Base-by-base conservation (phyloP, 2,113 vertebrate genomes). In the Ceyx margarethae region DNA sequence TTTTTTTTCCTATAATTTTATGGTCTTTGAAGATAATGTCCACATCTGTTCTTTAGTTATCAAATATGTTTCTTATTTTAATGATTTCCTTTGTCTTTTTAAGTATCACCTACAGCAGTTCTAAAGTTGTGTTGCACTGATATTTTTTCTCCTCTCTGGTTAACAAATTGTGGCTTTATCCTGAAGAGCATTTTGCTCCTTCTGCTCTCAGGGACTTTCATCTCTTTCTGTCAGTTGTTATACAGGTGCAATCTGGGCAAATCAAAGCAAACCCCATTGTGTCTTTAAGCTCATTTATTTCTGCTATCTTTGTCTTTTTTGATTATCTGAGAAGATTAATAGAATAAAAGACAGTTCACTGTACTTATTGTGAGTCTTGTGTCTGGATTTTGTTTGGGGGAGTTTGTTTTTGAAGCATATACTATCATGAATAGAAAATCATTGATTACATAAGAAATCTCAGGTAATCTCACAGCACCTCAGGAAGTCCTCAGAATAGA, bases 61-160 rank as follows among this genome's bases (percentile, higher is more conserved):
- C 72, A 93, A 92, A 89, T 94, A 89, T 95, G 93, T 92, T 95
- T 95, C 92, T 85, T 80, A 96, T 96, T 96, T 95, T 93, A 96
- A 95, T 82, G 48, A 91, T 91, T 96, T 86, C 78, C 67, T 93
- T 92, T 84, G 35, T 84, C 81, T 93, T 86, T 87, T 40, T 56
- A 69, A 76, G 29, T 82, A 92, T 93, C 89, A 96, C 89, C 94
- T 96, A 73, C 33, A 58, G 14, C 33, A 92, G 67, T 93, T 77
- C 46, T 87, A 29, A 87, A 87, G 51, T 85, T 87, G 56, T 20
- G 35, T 87, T 91, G 23, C n/a, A 35, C 20, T 71, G 84, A 45
- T 90, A 51, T 43, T 74, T 82, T 82, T 85, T 77, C 40, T 82
- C 43, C 28, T 91, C 75, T 91, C 28, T 60, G 33, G 19, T 87